A percentile compares a stretch with the other conserved stretches of the same genome.
Conservation (phyloP, 2,888 invertebrate species). For the Cataglyphis albicans region DNA sequence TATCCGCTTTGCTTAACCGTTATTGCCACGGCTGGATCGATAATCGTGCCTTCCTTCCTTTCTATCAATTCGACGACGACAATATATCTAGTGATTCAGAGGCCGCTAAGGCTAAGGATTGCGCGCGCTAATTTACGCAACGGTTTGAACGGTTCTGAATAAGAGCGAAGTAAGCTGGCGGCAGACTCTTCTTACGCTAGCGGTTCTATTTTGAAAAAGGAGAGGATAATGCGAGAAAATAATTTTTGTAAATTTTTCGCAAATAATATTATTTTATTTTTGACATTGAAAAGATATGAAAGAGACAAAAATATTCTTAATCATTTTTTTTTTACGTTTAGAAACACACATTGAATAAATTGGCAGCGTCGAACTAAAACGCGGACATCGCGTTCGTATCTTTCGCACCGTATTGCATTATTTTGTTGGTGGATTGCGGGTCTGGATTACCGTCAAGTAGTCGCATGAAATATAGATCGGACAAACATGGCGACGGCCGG, state of each 20-base stretch:
- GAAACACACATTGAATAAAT: background rate
- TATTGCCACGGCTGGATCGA: constrained; percentile 62
- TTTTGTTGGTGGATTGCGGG: constrained; percentile 41
- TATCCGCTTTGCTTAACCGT: constrained; percentile 56
- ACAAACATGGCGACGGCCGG: constrained; percentile 72
- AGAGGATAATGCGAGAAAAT: background rate
- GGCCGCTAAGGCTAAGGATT: background rate
- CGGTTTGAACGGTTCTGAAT: background rate
- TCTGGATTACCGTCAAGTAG: constrained; percentile 57
- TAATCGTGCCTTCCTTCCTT: constrained; percentile 44
- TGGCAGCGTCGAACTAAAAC: background rate
- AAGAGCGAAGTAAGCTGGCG: background rate
- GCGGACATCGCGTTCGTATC: background rate
- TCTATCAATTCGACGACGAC: constrained; percentile 8
- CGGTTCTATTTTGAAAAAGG: background rate
- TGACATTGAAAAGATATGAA: background rate
- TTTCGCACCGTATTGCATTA: constrained; percentile 36
- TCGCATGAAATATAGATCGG: constrained; percentile 75
- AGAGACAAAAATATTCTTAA: background rate
- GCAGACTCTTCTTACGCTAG: background rate
- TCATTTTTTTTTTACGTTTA: background rate
- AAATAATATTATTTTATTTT: background rate
- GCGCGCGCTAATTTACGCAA: constrained; percentile 6
- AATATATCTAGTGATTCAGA: constrained; percentile 24
- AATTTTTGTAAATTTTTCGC: constrained; percentile 33